Evolutionary conservation across 2,113 vertebrate genomes (phyloP), one percentile per base, ranked within the genome.

Genomic region (Tenebrosternarchus preto): DNA sequence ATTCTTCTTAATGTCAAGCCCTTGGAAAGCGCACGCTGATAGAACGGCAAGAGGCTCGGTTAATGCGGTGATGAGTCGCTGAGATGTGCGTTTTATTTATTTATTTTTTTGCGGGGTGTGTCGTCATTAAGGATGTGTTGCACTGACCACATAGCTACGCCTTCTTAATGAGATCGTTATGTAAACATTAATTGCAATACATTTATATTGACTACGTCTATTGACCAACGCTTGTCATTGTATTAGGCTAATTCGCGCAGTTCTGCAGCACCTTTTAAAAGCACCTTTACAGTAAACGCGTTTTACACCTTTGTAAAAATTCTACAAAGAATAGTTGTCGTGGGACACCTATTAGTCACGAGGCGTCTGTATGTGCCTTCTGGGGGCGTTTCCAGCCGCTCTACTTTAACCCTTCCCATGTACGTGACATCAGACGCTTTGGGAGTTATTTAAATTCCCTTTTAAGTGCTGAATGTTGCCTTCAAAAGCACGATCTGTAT

Each of bases 1-100:
- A 81, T 86, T 83, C 71, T 83, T 81, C 76, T 83, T 79, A 83
- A 83, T 82, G 82, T 81, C 84, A 83, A 79, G 82, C 82, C 76
- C 79, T 83, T 46, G 66, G 84, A 81, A 83, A 78, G 64, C 78
- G 81, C 78, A 78, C 56, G 63, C 81, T 81, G 82, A 85, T 72
- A 81, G 78, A 81, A 81, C 55, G 25, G 33, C 59, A 71, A 77
- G 75, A 73, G 81, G 84, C 60, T 71, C 72, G 68, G 29, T 63
- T 77, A 78, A 78, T 83, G 67, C 81, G 71, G 78, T 77, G 69
- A 82, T 64, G 68, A 73, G 78, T 72, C 72, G 53, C 31, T 60
- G 31, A 60, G 39, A 12, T 50, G 43, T 50, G 43, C 15, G 43
- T 50, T 9, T 46, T 46, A 12, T 46, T 6, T 46, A 9, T 46